Base-by-base conservation (phyloP, 2,797 vertebrate genomes). In the Sebastes oblongus region DNA sequence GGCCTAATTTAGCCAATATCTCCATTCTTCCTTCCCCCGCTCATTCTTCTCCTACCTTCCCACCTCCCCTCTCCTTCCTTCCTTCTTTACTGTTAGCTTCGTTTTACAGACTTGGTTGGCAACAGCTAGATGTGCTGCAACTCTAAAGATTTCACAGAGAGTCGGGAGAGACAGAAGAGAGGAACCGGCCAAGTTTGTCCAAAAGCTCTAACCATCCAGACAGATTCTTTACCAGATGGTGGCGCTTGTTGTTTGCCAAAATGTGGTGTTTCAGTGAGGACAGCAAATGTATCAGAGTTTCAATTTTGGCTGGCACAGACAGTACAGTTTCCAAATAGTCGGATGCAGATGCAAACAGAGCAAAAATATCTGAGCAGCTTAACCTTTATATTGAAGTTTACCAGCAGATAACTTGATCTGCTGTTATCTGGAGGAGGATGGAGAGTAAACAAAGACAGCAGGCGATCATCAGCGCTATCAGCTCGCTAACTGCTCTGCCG, bases 371-470 rank as follows among this genome's bases (percentile, higher is more conserved):
- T 50, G 46, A 50, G 46, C 46, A 50, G 46, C 46, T 50, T 50
- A 22, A 22, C 50, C n/a, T 54, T 54, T 22, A 22, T 14, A 42
- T 42, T 5, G 36, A 42, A 46, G 50, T 52, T 20, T 52, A 52
- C 8, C 20, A 54, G 14, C 70, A 20, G 22, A 18, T 34, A 58
- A 69, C 36, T 14, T 18, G 52, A 78, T 58, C n/a, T 34, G 34
- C 18, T 58, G 69, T 74, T 78, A 77, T 80, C 70, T 67, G 71
- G 25, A 64, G 65, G 64, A 55, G 61, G 62, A 30, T 1, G 64
- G 32, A 85, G 73, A 12, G 69, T 46, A 69, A 89, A 86, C 75
- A 36, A 18, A 16, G 65, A 52, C 88, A 73, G 80, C 80, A 76
- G 84, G 77, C 6, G 56, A 64, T 77, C 81, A 50, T 72, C 78